Evolutionary conservation across 2,888 invertebrate genomes (phyloP), one percentile per base, ranked within the genome.

Genomic region (Spialia ferax): DNA sequence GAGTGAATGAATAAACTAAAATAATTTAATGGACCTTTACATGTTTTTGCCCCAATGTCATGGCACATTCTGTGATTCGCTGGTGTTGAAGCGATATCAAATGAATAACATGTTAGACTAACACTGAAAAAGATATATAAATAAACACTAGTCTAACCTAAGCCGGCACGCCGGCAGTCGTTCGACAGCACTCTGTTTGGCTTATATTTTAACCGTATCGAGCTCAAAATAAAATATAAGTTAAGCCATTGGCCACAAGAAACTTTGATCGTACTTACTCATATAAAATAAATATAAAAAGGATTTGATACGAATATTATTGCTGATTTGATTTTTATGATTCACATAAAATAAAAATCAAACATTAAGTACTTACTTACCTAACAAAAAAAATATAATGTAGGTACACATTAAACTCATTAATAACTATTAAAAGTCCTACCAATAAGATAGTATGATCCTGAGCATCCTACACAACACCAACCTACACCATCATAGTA

Each of bases 91-190:
- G 57, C 73, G 69, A 73, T 77, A 77, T 82, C 79, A 83, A 79
- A 83, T 85, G 86, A 87, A 87, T 81, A 85, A 80, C 32, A 81
- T 76, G 78, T 84, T 83, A 26, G 87, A 87, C 86, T 86, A 84
- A 55, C 29, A 55, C 29, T 76, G 80, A 80, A 84, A 81, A 85
- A 83, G 78, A 80, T 79, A 60, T 77, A 86, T 76, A 83, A 84
- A 83, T 85, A 87, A 85, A 84, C 78, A 82, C 69, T 77, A 80
- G 77, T 80, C 75, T 77, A 78, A 32, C 32, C 32, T 7, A 42
- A 42, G 15, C n/a, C n/a, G n/a, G n/a, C n/a, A n/a, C n/a, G n/a
- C n/a, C n/a, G 74, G 68, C 76, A 84, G 83, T 84, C 79, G 73
- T 78, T 79, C 80, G 83, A 84, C 85, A 84, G 84, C 75, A 75